Base-by-base conservation (phyloP, 1,140 invertebrate genomes). In the Drosophila grimshawi region DNA sequence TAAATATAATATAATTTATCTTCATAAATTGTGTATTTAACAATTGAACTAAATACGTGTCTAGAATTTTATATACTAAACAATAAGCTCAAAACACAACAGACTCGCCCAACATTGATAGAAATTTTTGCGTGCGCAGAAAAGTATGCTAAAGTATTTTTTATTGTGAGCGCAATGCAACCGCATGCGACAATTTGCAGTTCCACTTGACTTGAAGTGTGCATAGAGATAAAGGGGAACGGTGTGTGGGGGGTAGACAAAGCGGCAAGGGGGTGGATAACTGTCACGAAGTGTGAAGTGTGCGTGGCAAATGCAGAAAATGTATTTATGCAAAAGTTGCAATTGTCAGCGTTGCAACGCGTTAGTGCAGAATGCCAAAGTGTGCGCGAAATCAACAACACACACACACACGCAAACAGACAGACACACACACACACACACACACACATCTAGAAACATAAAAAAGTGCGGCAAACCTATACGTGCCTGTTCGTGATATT, bases 261-360 rank as follows among this genome's bases (percentile, higher is more conserved):
- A 10, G 33, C 27, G 7, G 46, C 29, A 7, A 29, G 5, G 29
- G 3, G 3, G 39, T 8, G 45, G 33, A 19, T 8, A 46, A 35
- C 43, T 33, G 51, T 55, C 51, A 57, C 46, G 60, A 19, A 19
- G 53, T 60, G 59, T 65, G 55, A 72, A 76, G 69, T 46, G 63
- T 29, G 57, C 53, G 65, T 67, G 70, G 71, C 61, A 83, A 85
- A 89, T 85, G 75, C 78, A 53, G 83, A 86, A 80, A 88, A 89
- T 89, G 85, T 89, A 89, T 89, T 89, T 89, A 89, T 89, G 85
- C 85, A 90, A 88, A 89, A 89, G 78, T 89, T 78, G 85, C 85
- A 85, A 89, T 89, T 89, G 85, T 89, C 86, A 89, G 71, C 66
- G 80, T 56, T 78, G 62, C 19, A 19, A 19, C 19, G 19, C 19